A percentile compares a stretch with the other conserved stretches of the same genome.
phyloP scores from a whole-genome alignment of 2,113 vertebrate species.

The Protobothrops mucrosquamatus region DNA sequence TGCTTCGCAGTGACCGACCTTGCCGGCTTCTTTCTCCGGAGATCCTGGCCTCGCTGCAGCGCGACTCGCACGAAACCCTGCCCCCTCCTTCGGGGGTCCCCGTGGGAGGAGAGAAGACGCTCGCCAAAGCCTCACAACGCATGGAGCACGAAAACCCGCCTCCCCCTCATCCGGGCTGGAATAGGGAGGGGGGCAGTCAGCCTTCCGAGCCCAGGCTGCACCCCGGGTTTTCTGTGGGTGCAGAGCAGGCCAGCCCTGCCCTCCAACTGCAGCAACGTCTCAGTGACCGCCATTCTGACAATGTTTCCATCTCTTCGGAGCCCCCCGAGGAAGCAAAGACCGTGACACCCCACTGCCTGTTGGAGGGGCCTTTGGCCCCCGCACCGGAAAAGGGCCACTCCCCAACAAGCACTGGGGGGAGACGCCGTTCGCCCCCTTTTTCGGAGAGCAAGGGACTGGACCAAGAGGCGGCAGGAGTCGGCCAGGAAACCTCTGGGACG shows the following conservation, averaged over 20 bases:
- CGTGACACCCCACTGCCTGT: fast-evolving
- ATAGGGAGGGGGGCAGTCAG: fast-evolving
- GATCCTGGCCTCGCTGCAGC: background rate
- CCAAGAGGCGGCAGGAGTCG: fast-evolving
- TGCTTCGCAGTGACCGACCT: background rate
- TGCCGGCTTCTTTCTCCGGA: background rate
- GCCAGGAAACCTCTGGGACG: background rate
- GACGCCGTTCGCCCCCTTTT: fast-evolving
- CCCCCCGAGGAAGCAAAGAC: background rate
- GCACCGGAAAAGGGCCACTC: fast-evolving
- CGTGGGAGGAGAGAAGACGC: fast-evolving
- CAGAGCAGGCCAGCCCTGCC: background rate
- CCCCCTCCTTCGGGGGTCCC: fast-evolving
- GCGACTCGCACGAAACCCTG: background rate
- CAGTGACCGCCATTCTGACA: fast-evolving
- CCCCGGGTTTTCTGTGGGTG: background rate
- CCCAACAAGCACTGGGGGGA: background rate
- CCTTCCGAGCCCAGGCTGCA: background rate
- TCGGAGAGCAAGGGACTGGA: background rate
- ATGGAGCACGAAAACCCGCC: fast-evolving
- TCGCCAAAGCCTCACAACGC: fast-evolving
- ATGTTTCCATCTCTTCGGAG: fast-evolving
- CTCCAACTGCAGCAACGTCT: background rate
- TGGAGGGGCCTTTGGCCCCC: fast-evolving
- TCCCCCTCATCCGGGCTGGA: background rate